These are phyloP conservation scores for Ciconia stormi DNA, from an alignment of 2,113 vertebrate genomes.

Conservation along the genomic window DNA sequence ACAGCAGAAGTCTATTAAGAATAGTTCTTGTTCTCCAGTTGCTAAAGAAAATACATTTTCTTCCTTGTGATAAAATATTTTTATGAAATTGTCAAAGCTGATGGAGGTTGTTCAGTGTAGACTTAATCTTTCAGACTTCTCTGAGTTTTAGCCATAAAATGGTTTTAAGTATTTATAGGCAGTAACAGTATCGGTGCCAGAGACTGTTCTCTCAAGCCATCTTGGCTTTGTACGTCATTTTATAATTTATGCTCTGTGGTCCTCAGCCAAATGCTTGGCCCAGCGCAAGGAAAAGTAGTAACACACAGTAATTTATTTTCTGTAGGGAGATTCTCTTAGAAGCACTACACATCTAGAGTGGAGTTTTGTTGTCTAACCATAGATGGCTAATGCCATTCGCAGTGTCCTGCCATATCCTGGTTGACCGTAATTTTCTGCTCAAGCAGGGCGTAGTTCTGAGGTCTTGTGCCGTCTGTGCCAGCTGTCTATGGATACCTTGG, in stretches of 20 bases:
- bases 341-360: not conserved
- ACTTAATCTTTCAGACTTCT: not conserved
- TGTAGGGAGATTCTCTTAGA: not conserved
- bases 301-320: not conserved
- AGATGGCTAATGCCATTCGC: not conserved
- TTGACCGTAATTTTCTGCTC: not conserved
- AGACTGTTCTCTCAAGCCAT: not conserved
- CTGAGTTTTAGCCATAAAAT: not conserved
- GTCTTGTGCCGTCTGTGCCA: not conserved
- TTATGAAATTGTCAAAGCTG: not conserved
- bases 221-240: not conserved
- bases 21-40: not conserved
- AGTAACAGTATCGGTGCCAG: not conserved
- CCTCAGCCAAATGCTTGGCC: not conserved
- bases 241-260: not conserved
- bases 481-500: not conserved
- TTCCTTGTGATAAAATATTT: not conserved
- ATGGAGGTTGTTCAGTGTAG: not conserved
- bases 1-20: not conserved
- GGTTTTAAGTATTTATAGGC: not conserved
- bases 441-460: not conserved
- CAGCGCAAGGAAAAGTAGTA: not conserved
- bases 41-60: not conserved
- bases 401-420: not conserved
- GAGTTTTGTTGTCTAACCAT: not conserved